phyloP scores from a whole-genome alignment of 2,797 vertebrate species.

The Tauraco hartlaubi region DNA sequence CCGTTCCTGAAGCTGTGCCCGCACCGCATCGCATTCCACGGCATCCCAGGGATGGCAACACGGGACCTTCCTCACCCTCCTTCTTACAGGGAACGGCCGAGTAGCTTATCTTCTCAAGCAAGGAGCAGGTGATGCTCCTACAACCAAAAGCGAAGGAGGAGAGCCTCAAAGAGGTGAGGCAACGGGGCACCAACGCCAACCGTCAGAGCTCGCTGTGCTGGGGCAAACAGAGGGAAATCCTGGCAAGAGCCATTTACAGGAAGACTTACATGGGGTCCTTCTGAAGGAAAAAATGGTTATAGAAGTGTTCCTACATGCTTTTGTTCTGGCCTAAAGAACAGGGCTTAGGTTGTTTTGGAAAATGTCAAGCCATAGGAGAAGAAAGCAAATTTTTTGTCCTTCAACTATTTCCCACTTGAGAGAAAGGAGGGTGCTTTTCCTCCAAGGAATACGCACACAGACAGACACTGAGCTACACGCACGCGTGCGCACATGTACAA shows the following conservation, averaged over 20 bases:
- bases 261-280: background rate
- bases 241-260: background rate
- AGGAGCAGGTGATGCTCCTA: background rate
- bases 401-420: background rate
- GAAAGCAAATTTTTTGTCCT: background rate
- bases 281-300: background rate
- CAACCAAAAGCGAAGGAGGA: background rate
- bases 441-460: accelerated
- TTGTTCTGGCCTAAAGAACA: background rate
- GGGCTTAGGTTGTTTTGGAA: background rate
- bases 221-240: background rate
- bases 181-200: accelerated
- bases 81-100: accelerated
- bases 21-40: accelerated
- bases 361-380: background rate
- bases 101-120: background rate
- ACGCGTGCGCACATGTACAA: background rate
- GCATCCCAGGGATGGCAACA: background rate
- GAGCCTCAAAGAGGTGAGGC: background rate
- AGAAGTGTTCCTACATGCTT: background rate
- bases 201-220: background rate
- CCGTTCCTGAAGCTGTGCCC: accelerated
- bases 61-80: background rate
- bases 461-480: background rate
- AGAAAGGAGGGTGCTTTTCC: background rate